These are phyloP conservation scores for Saccostrea echinata DNA, from an alignment of 1,140 invertebrate species.

Conservation along the genomic window DNA sequence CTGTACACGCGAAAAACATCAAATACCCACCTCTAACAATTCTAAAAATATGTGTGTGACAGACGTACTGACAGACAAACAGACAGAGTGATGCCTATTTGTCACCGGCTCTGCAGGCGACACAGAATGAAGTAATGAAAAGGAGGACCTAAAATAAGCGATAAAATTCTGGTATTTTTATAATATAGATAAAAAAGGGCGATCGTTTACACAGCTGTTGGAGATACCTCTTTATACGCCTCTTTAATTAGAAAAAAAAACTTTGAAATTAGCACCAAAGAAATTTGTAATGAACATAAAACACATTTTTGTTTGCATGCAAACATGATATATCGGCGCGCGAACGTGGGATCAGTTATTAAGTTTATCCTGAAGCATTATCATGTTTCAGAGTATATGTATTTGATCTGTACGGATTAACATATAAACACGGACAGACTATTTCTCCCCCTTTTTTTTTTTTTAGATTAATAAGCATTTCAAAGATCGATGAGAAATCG, in stretches of 20 bases:
- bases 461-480: neutral
- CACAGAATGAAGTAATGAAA: too few species aligned
- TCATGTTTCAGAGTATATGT: neutral
- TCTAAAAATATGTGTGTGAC: too few species aligned
- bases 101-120: too few species aligned
- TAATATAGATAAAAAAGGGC: too few species aligned
- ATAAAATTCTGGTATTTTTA: too few species aligned
- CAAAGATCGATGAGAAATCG: neutral
- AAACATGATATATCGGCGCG: neutral
- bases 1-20: too few species aligned
- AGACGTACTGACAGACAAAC: too few species aligned
- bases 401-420: slow-evolving; percentile 22
- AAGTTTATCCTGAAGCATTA: neutral
- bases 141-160: too few species aligned
- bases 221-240: neutral
- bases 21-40: too few species aligned
- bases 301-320: neutral
- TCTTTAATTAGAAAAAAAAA: neutral
- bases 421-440: neutral
- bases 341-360: slow-evolving; percentile 10
- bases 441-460: neutral
- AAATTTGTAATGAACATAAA: neutral
- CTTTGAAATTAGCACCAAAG: neutral
- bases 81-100: too few species aligned
- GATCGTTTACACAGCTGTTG: neutral